Conservation (phyloP, 2,888 invertebrate genomes). For the Macrostomum cliftonense region DNA sequence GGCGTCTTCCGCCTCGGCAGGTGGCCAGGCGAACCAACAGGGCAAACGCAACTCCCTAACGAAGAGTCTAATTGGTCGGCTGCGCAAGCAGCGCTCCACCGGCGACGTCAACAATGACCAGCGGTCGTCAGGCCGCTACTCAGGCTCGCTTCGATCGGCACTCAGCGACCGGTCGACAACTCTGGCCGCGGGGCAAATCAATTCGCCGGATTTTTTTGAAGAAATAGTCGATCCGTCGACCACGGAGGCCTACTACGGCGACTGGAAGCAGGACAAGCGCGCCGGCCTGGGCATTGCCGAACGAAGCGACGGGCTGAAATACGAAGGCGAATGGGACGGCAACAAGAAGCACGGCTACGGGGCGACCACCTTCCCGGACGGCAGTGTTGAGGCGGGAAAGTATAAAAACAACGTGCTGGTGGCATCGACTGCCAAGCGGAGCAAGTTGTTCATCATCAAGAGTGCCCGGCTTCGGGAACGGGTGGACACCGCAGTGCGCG, state of each 20-base stretch:
- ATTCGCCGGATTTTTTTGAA: constrained; percentile 16
- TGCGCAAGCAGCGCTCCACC: constrained; percentile 78
- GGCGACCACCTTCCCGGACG: constrained; percentile 86
- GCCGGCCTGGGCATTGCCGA: constrained; percentile 94
- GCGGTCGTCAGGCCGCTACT: constrained; percentile 5
- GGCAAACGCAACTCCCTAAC: constrained; percentile 10
- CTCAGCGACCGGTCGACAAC: constrained; percentile 14
- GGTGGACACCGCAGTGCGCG: constrained; percentile 81
- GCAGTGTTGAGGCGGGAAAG: constrained; percentile 88
- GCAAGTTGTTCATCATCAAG: constrained; percentile 81
- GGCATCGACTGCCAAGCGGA: constrained; percentile 73
- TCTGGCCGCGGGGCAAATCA: no score
- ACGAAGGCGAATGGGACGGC: constrained; percentile 98
- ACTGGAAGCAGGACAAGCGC: constrained; percentile 98
- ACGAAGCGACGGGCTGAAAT: constrained; percentile 83
- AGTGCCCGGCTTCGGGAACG: constrained; percentile 90
- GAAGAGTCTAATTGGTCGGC: constrained; percentile 43
- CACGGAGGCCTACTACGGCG: constrained; percentile 93
- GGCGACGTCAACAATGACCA: constrained; percentile 53
- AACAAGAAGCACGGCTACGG: constrained; percentile 99
- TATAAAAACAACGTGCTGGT: constrained; percentile 98
- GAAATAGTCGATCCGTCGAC: constrained; percentile 61
- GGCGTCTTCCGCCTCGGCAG: not conserved
- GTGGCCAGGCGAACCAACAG: not conserved
- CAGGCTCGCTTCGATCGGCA: constrained; percentile 4